phyloP scores from a whole-genome alignment of 2,888 invertebrate genomes.

The Xanthia togata region DNA sequence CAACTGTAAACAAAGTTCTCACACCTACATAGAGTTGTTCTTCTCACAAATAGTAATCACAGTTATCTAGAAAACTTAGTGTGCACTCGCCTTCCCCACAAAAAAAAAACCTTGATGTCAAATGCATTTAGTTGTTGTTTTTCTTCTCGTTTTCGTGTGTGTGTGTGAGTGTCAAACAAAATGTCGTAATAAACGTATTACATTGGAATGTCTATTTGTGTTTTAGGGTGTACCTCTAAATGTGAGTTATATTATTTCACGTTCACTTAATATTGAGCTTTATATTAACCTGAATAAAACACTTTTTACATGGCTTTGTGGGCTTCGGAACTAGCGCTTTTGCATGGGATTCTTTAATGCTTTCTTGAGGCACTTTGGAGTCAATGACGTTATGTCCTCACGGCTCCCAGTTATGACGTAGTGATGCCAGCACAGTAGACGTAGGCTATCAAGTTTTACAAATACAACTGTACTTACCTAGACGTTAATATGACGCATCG shows the following conservation, averaged over 20 bases:
- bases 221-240: slow-evolving; percentile 64
- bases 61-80: slow-evolving; percentile 33
- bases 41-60: slow-evolving; percentile 38
- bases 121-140: slow-evolving; percentile 57
- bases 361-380: slow-evolving; percentile 74
- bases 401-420: slow-evolving; percentile 76
- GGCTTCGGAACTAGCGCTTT: slow-evolving; percentile 66
- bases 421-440: slow-evolving; percentile 56
- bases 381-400: slow-evolving; percentile 88
- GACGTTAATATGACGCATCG: neutral
- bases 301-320: slow-evolving; percentile 45
- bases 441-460: slow-evolving; percentile 52
- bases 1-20: neutral
- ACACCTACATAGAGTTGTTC: slow-evolving; percentile 4
- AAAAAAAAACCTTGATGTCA: slow-evolving; percentile 37
- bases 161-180: slow-evolving; percentile 51
- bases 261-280: slow-evolving; percentile 57
- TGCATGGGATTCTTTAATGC: slow-evolving; percentile 71
- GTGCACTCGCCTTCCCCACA: slow-evolving; percentile 66
- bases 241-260: slow-evolving; percentile 61
- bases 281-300: slow-evolving; percentile 54
- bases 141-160: slow-evolving; percentile 56
- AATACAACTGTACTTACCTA: neutral
- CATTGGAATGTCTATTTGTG: slow-evolving; percentile 62
- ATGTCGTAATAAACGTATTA: slow-evolving; percentile 51